A percentile compares a stretch with the other conserved stretches of the same genome.
Evolutionary conservation across 2,113 vertebrate genomes (phyloP).

Genomic region (Panthera tigris): DNA sequence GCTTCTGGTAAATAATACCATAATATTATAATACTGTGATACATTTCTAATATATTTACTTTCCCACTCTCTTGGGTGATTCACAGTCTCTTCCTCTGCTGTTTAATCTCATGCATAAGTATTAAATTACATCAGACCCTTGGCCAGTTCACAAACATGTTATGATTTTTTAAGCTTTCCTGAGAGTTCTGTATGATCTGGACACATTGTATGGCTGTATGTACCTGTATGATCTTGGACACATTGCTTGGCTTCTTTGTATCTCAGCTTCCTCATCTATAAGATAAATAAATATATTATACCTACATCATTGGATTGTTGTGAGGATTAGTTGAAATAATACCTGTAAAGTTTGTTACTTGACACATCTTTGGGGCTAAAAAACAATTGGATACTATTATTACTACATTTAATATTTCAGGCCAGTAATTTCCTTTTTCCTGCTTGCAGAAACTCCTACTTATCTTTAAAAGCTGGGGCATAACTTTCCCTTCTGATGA

Average conservation of each 20-base stretch:
- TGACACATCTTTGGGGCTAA: not conserved
- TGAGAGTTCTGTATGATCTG: not conserved
- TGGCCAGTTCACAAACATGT: not conserved
- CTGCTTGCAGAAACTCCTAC: not conserved
- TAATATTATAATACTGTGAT: not conserved
- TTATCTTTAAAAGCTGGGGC: not conserved
- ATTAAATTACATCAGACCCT: not conserved
- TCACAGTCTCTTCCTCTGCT: not conserved
- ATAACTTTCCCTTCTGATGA: not conserved
- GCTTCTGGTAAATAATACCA: not conserved
- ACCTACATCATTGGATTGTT: not conserved
- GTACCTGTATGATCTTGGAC: not conserved
- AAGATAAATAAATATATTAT: not conserved
- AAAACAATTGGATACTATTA: not conserved
- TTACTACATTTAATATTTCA: not conserved
- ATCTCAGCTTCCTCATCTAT: not conserved
- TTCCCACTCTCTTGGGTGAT: not conserved
- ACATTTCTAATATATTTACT: not conserved
- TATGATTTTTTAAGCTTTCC: not conserved
- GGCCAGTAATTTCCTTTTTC: not conserved
- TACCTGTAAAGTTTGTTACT: not conserved
- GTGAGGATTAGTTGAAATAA: not conserved
- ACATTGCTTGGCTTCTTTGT: not conserved
- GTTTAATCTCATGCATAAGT: not conserved
- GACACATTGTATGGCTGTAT: not conserved